Percentiles rank a stretch among this genome's conserved stretches.
Conservation (phyloP, 2,113 vertebrate genomes). For the Camelus dromedarius region DNA sequence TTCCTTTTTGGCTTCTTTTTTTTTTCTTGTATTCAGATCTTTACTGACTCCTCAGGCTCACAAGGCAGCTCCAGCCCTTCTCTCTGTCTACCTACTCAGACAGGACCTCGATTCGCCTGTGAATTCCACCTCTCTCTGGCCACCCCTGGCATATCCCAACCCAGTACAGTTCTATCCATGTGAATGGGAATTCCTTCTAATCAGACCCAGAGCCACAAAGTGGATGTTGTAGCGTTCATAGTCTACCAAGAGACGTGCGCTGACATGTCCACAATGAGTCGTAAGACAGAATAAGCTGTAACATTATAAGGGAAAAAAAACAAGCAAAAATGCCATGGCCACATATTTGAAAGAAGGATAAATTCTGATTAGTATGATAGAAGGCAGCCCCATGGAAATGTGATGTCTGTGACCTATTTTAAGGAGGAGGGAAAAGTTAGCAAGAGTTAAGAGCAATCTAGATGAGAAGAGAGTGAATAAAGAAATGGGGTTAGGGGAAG, state of each 20-base stretch:
- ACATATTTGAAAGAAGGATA: neutral
- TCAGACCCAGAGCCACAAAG: neutral
- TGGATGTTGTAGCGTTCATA: neutral
- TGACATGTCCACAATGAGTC: neutral
- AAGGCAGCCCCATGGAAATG: neutral
- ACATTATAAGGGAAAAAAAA: neutral
- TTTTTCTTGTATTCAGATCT: neutral
- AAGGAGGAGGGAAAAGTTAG: neutral
- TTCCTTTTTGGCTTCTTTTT: neutral
- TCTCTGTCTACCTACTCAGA: neutral
- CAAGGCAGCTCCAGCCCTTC: neutral
- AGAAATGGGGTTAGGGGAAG: neutral
- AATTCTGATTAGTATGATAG: neutral
- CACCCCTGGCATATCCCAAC: neutral
- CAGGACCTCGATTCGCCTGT: neutral
- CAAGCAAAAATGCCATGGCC: neutral
- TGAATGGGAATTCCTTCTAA: neutral
- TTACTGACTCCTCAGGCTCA: neutral
- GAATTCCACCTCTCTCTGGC: neutral
- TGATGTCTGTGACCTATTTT: neutral
- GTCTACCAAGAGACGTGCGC: neutral
- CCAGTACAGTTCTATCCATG: neutral
- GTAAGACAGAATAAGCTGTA: neutral
- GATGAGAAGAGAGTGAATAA: neutral
- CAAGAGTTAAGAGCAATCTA: neutral